Conservation (phyloP, 2,113 vertebrate genomes). For the Egretta garzetta region DNA sequence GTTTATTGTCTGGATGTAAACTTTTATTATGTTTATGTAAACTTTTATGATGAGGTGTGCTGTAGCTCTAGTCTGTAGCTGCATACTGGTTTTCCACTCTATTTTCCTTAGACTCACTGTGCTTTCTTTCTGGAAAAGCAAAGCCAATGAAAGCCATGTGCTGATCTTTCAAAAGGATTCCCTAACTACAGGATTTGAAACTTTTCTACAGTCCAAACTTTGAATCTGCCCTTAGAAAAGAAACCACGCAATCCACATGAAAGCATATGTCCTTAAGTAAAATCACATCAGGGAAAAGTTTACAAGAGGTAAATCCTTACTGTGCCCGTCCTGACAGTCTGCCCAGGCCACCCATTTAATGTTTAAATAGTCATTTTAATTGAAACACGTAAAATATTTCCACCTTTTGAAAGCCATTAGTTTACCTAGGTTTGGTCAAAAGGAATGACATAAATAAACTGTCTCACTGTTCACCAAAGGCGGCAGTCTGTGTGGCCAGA, state of each 20-base stretch:
- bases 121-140: background rate
- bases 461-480: background rate
- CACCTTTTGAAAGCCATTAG: background rate
- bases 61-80: background rate
- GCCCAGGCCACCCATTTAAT: background rate
- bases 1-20: background rate
- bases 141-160: background rate
- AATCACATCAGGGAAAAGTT: background rate
- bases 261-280: background rate
- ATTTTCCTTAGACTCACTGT: background rate
- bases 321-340: background rate
- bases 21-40: background rate
- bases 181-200: background rate
- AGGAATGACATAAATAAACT: background rate
- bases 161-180: background rate
- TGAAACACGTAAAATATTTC: background rate
- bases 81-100: background rate
- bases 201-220: background rate
- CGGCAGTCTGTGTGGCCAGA: background rate
- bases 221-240: background rate
- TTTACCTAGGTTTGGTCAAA: background rate
- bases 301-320: slow-evolving; percentile 6
- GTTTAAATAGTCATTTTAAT: background rate
- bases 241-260: slow-evolving; percentile 15
- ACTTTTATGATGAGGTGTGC: background rate